Evolutionary conservation across 2,888 invertebrate species (phyloP).

Genomic region (Coelopa pilipes): DNA sequence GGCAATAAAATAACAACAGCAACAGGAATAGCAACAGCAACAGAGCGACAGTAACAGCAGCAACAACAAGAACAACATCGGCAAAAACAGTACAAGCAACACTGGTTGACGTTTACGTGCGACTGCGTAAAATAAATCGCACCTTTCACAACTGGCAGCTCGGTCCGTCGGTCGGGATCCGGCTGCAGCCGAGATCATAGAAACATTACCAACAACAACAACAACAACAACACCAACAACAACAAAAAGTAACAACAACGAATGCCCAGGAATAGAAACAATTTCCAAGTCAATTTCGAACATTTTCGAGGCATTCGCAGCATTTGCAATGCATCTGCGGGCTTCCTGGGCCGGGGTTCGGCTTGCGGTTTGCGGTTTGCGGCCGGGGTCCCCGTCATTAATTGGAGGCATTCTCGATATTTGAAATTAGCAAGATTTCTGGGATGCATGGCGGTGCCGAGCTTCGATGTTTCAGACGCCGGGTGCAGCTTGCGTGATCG

Average conservation of each 20-base stretch:
- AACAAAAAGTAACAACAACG: conserved; percentile 40
- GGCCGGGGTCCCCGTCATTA: too few relatives aligned
- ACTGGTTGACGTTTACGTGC: conserved; percentile 33
- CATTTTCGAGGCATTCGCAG: conserved; percentile 22
- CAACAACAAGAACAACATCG: conserved; percentile 7
- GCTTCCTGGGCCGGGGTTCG: too few relatives aligned
- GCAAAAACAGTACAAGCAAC: conserved; percentile 34
- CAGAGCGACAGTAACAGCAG: neutral
- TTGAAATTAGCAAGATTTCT: too few relatives aligned
- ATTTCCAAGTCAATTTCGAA: conserved; percentile 29
- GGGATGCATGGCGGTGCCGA: too few relatives aligned
- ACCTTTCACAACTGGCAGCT: conserved; percentile 42
- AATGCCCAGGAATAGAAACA: neutral
- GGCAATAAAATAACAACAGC: neutral
- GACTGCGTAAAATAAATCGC: conserved; percentile 54
- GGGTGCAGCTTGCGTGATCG: too few relatives aligned
- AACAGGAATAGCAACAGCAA: neutral
- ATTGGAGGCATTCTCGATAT: too few relatives aligned
- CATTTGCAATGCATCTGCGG: conserved; percentile 17
- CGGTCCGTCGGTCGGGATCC: too few relatives aligned
- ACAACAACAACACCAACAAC: conserved; percentile 40
- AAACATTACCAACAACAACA: conserved; percentile 44
- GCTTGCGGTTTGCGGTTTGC: too few relatives aligned
- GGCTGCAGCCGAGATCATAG: conserved; percentile 46
- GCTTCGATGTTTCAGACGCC: too few relatives aligned